phyloP scores from a whole-genome alignment of 1,140 invertebrate genomes.

The Paraescarpia echinospica region DNA sequence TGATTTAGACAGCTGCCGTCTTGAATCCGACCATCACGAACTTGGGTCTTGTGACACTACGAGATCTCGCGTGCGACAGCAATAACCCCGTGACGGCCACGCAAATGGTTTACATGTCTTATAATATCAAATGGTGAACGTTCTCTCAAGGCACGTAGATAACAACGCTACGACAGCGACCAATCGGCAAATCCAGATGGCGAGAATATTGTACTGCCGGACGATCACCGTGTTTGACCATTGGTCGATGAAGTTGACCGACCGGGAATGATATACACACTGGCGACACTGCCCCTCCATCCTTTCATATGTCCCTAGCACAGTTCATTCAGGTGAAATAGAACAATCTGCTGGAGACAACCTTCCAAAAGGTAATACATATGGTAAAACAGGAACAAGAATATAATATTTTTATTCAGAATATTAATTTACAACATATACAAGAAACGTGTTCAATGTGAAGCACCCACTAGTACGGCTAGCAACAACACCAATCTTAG shows the following conservation, averaged over 20 bases:
- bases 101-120: neutral
- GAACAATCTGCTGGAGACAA: neutral
- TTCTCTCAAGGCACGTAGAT: no score
- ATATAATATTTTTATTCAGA: neutral
- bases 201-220: neutral
- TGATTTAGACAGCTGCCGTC: no score
- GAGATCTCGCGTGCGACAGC: neutral
- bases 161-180: neutral
- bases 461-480: no score
- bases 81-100: neutral
- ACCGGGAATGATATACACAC: neutral
- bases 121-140: neutral
- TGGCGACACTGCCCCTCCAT: neutral
- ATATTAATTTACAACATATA: neutral
- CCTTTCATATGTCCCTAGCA: neutral
- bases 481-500: no score
- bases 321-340: neutral
- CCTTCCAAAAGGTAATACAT: neutral
- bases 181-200: neutral
- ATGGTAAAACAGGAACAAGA: no score
- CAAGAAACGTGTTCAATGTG: neutral
- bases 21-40: neutral
- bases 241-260: neutral
- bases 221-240: neutral
- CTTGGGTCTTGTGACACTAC: neutral